These are phyloP conservation scores for Oreocharis arfaki DNA, from an alignment of 2,113 vertebrate species.

Conservation along the genomic window DNA sequence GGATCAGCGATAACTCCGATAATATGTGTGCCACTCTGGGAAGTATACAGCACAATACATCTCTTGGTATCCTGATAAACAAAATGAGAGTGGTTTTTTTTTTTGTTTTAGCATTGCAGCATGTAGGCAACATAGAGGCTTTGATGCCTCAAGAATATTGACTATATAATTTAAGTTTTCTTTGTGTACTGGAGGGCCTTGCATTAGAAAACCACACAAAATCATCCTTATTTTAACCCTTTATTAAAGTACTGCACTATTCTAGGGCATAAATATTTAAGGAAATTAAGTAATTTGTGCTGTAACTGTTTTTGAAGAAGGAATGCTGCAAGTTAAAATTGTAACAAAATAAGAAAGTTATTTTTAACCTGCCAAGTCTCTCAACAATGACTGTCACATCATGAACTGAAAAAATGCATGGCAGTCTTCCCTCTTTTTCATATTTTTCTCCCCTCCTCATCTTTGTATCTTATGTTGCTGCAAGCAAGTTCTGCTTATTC, in stretches of 20 bases:
- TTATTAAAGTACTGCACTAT: neutral
- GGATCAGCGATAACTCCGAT: slow-evolving; percentile 24
- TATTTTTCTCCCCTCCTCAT: neutral
- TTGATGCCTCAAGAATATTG: neutral
- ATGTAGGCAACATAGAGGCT: neutral
- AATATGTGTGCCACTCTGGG: neutral
- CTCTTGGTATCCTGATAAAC: neutral
- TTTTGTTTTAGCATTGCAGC: neutral
- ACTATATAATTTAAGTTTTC: neutral
- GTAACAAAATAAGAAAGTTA: neutral
- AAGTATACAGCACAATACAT: neutral
- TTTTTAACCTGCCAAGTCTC: neutral
- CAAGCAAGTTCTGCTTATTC: neutral
- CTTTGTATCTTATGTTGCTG: neutral
- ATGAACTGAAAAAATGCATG: neutral
- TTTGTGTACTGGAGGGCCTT: neutral
- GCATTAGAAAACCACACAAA: neutral
- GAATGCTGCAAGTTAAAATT: neutral
- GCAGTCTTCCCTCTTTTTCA: neutral
- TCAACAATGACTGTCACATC: neutral
- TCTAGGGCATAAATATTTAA: neutral
- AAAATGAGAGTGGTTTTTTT: neutral
- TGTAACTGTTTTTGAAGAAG: neutral
- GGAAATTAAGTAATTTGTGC: neutral
- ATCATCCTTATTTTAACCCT: neutral